Percentiles rank a stretch among this genome's conserved stretches.
Conservation (phyloP, 2,113 vertebrate species). For the Raja brachyura region DNA sequence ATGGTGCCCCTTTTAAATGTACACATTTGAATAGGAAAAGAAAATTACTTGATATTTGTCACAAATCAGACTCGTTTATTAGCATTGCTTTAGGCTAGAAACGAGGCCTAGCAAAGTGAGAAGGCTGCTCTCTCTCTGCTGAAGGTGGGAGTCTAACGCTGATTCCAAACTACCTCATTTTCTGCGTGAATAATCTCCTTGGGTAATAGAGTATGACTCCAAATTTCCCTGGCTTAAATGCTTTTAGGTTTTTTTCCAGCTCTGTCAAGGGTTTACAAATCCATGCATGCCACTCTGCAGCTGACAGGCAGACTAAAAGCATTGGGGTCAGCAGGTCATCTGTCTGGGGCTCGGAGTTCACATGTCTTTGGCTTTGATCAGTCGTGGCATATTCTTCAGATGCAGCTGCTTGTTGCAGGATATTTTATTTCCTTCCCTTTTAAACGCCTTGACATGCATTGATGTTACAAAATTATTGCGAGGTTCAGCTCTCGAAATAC, state of each 20-base stretch:
- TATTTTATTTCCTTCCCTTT: slow-evolving; percentile 16
- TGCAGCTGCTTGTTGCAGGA: background rate
- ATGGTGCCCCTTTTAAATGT: background rate
- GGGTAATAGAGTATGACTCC: slow-evolving; percentile 1
- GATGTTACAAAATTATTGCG: background rate
- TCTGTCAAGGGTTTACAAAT: background rate
- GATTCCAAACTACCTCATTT: background rate
- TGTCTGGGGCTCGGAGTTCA: slow-evolving; percentile 18
- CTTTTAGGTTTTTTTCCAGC: slow-evolving; percentile 3
- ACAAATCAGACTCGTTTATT: background rate
- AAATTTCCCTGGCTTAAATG: slow-evolving; percentile 16
- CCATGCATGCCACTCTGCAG: slow-evolving; percentile 5
- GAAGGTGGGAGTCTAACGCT: background rate
- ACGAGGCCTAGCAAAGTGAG: slow-evolving; percentile 6
- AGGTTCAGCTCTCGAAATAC: background rate
- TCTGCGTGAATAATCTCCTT: background rate
- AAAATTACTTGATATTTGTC: background rate
- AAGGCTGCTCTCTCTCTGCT: background rate
- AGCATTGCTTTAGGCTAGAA: background rate
- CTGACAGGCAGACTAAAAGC: slow-evolving; percentile 37
- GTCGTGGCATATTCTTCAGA: slow-evolving; percentile 7
- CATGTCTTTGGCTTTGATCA: slow-evolving; percentile 29
- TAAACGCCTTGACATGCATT: background rate
- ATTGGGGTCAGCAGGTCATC: slow-evolving; percentile 25
- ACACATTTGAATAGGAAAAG: background rate